Evolutionary conservation across 2,797 vertebrate species (phyloP).

Genomic region (Discoglossus pictus): DNA sequence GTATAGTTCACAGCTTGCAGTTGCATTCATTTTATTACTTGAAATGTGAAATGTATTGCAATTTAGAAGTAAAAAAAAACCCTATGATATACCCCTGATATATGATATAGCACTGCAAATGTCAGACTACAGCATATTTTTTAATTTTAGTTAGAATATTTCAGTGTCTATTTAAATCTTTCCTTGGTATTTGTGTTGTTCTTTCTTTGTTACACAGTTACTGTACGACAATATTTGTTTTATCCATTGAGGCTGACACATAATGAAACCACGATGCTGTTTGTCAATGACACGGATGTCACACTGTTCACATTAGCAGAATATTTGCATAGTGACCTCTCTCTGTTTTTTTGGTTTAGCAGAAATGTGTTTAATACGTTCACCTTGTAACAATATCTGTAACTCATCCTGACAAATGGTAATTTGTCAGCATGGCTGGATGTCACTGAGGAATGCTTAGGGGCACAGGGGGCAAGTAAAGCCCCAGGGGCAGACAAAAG

Average conservation of each 20-base stretch:
- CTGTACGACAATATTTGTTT: neutral
- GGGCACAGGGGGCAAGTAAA: neutral
- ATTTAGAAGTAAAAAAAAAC: no score
- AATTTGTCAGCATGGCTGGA: conserved; percentile 1
- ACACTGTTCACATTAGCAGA: neutral
- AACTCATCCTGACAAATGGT: conserved; percentile 4
- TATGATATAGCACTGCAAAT: no score
- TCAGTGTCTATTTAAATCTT: no score
- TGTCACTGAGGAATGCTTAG: neutral
- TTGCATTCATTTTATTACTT: no score
- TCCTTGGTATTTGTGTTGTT: no score
- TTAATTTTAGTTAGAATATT: no score
- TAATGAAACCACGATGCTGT: neutral
- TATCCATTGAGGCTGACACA: neutral
- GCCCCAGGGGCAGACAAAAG: neutral
- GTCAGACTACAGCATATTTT: no score
- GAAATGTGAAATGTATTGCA: no score
- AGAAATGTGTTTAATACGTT: conserved; percentile 11
- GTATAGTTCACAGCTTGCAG: no score
- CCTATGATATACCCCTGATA: no score
- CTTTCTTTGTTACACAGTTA: no score
- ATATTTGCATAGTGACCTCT: neutral
- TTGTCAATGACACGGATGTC: neutral
- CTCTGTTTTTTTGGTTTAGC: neutral
- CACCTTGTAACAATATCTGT: conserved; percentile 11